These are phyloP conservation scores for Cygnus atratus DNA, from an alignment of 2,113 vertebrate genomes.

Conservation along the genomic window DNA sequence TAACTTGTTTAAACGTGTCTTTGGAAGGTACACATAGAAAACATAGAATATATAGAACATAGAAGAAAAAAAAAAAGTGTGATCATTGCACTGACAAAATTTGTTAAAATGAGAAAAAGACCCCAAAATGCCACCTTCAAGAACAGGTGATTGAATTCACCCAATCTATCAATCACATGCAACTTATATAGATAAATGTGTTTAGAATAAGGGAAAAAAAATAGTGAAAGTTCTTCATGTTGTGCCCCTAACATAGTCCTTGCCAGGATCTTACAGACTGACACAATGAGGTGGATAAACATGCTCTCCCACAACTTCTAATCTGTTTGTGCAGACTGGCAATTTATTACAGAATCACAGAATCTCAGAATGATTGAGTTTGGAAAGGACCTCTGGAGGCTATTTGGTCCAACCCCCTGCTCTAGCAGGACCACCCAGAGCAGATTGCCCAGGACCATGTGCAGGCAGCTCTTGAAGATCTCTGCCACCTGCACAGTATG, in stretches of 20 bases:
- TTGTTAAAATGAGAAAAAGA: neutral
- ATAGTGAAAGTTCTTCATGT: neutral
- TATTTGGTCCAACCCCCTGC: neutral
- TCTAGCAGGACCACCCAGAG: neutral
- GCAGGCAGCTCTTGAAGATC: neutral
- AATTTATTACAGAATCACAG: neutral
- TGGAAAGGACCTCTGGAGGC: neutral
- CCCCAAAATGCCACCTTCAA: neutral
- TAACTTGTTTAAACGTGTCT: neutral
- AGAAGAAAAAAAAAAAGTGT: neutral
- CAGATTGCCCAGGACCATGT: neutral
- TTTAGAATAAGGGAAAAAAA: neutral
- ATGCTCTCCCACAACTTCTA: neutral
- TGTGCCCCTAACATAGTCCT: neutral
- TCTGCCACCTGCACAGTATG: neutral
- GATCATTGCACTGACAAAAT: fast-evolving
- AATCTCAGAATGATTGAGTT: neutral
- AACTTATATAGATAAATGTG: neutral
- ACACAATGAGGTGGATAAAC: neutral
- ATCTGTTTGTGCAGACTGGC: neutral
- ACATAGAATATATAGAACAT: neutral
- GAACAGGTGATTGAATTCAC: neutral
- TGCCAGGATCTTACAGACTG: neutral
- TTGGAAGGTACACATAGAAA: neutral
- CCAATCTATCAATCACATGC: neutral